Percentiles rank a stretch among this genome's conserved stretches.
Evolutionary conservation across 2,888 invertebrate genomes (phyloP).

Genomic region (Rhyacophila evoluta): DNA sequence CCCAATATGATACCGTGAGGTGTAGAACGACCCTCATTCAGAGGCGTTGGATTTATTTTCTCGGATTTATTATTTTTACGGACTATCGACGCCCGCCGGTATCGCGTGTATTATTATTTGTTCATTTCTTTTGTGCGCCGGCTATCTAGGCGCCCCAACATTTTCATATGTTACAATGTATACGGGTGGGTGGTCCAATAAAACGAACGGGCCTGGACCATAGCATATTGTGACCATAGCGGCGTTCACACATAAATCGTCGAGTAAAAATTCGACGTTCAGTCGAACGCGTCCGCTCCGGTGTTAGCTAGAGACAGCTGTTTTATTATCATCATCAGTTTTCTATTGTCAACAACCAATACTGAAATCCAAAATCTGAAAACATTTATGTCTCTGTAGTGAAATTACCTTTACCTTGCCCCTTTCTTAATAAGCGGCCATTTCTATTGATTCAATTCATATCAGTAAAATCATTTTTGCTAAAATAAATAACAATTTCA

Average conservation of each 20-base stretch:
- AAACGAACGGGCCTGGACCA: slow-evolving; percentile 11
- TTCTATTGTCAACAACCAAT: no score
- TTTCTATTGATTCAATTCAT: no score
- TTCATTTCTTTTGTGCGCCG: slow-evolving; percentile 9
- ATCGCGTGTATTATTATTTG: slow-evolving; percentile 3
- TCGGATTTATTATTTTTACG: not conserved
- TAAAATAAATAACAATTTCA: no score
- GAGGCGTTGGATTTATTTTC: no score
- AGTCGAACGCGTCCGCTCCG: slow-evolving; percentile 33
- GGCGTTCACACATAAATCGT: slow-evolving; percentile 34
- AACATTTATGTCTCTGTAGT: no score
- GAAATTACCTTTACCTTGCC: no score
- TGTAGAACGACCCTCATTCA: no score
- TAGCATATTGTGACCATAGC: slow-evolving; percentile 33
- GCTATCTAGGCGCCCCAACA: not conserved
- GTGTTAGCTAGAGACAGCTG: not conserved
- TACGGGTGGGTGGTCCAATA: slow-evolving; percentile 26
- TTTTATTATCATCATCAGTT: no score
- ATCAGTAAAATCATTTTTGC: no score
- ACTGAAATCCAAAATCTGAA: no score
- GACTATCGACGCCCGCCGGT: not conserved
- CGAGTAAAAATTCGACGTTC: slow-evolving; percentile 36
- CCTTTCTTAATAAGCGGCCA: no score
- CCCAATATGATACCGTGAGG: no score
- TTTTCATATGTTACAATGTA: slow-evolving; percentile 15